phyloP scores from a whole-genome alignment of 2,888 invertebrate genomes.

The Aleiodes leptofemur region DNA sequence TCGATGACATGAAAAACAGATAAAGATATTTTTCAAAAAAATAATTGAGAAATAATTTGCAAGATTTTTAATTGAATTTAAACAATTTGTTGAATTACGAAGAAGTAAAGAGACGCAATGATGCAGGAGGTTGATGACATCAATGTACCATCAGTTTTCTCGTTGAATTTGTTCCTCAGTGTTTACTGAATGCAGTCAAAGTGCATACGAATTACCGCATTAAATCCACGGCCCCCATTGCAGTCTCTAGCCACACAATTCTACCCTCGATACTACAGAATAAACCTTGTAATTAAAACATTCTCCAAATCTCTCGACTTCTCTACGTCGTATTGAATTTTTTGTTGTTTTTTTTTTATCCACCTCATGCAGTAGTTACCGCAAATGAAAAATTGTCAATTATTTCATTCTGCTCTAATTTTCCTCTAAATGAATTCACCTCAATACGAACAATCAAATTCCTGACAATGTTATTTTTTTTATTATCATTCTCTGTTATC shows the following conservation, averaged over 20 bases:
- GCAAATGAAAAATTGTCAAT: slow-evolving; percentile 35
- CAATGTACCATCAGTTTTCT: slow-evolving; percentile 1
- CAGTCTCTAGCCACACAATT: not conserved
- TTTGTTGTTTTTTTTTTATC: too few species aligned
- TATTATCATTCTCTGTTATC: not conserved
- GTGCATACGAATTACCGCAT: slow-evolving; percentile 73
- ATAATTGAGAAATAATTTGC: not conserved
- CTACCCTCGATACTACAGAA: not conserved
- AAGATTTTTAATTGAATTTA: too few species aligned
- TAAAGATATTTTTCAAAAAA: not conserved
- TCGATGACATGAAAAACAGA: too few species aligned
- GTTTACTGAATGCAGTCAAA: slow-evolving; percentile 69
- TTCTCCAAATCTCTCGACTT: slow-evolving; percentile 62
- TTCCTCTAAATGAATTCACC: slow-evolving; percentile 30
- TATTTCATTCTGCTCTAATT: slow-evolving; percentile 49
- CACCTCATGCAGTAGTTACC: not conserved
- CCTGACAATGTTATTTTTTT: not conserved
- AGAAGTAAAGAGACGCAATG: too few species aligned
- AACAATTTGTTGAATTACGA: too few species aligned
- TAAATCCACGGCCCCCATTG: slow-evolving; percentile 59
- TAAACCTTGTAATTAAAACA: slow-evolving; percentile 66
- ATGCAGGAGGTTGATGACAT: slow-evolving; percentile 7
- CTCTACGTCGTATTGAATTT: slow-evolving; percentile 25
- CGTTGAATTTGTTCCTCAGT: slow-evolving; percentile 65
- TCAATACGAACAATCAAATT: slow-evolving; percentile 11